A percentile compares a stretch with the other conserved stretches of the same genome.
Conservation (phyloP, 2,113 vertebrate species). For the Cnemophilus loriae region DNA sequence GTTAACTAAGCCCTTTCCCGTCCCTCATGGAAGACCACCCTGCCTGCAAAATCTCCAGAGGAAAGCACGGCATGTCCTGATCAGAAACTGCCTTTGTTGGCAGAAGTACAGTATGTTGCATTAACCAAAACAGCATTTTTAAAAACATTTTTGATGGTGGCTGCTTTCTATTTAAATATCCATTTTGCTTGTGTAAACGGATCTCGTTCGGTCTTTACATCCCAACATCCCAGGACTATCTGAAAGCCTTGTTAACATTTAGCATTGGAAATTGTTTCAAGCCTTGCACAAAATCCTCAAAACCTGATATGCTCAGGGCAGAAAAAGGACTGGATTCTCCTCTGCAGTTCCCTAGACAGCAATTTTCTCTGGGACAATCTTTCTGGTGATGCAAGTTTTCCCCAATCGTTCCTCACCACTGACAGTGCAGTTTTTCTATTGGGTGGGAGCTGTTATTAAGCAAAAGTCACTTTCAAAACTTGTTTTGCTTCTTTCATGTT, state of each 20-base stretch:
- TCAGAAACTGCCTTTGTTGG: conserved; percentile 70
- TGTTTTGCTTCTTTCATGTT: not conserved
- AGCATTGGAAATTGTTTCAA: conserved; percentile 61
- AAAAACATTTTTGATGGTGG: conserved; percentile 56
- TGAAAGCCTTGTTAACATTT: conserved; percentile 50
- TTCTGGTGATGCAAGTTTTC: not conserved
- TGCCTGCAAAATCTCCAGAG: conserved; percentile 56
- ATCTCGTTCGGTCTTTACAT: conserved; percentile 41
- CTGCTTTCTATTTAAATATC: conserved; percentile 71
- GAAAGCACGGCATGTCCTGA: conserved; percentile 39
- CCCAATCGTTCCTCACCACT: not conserved
- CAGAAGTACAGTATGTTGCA: conserved; percentile 50
- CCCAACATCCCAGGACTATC: conserved; percentile 32
- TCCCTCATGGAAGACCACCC: conserved; percentile 68
- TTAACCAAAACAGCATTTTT: conserved; percentile 66
- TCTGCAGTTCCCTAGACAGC: not conserved
- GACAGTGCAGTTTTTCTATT: not conserved
- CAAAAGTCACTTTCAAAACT: not conserved
- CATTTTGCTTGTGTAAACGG: conserved; percentile 61
- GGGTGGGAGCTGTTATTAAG: not conserved
- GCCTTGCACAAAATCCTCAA: conserved; percentile 37
- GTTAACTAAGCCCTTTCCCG: conserved; percentile 61
- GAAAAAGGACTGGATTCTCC: not conserved
- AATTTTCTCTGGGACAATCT: not conserved
- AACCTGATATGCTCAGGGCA: not conserved